A percentile compares a stretch with the other conserved stretches of the same genome.
Conservation (phyloP, 1,140 invertebrate genomes). For the Habropoda laboriosa region DNA sequence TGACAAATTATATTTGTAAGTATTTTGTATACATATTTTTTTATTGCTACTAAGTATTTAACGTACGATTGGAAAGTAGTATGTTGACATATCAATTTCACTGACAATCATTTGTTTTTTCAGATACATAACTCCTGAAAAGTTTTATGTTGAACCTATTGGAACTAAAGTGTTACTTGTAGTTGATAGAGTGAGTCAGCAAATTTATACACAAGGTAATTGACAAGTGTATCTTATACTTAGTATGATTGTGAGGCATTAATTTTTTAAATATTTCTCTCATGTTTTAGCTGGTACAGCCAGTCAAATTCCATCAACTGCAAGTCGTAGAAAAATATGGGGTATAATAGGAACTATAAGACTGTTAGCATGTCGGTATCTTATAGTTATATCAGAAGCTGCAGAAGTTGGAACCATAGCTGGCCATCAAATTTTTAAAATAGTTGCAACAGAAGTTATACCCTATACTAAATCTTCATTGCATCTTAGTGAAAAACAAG, state of each 20-base stretch:
- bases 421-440: conserved; percentile 92
- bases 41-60: background rate
- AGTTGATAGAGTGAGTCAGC: conserved; percentile 87
- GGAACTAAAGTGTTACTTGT: conserved; percentile 85
- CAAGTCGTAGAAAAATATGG: conserved; percentile 89
- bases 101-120: conserved; percentile 59
- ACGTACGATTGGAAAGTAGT: background rate
- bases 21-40: conserved; percentile 49
- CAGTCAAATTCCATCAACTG: conserved; percentile 84
- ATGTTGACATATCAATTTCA: background rate
- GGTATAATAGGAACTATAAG: conserved; percentile 94
- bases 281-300: conserved; percentile 79
- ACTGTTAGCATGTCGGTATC: conserved; percentile 92
- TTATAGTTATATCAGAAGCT: conserved; percentile 94
- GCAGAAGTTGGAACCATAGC: conserved; percentile 92
- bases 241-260: background rate
- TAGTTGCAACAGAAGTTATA: conserved; percentile 92
- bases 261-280: conserved; percentile 5
- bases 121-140: conserved; percentile 88
- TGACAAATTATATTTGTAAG: conserved; percentile 86
- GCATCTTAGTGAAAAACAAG: conserved; percentile 92
- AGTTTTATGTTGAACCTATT: conserved; percentile 87
- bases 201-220: conserved; percentile 86
- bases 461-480: conserved; percentile 92
- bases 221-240: background rate